A percentile compares a stretch with the other conserved stretches of the same genome.
phyloP scores from a whole-genome alignment of 2,797 vertebrate genomes.

The Pipistrellus kuhlii region DNA sequence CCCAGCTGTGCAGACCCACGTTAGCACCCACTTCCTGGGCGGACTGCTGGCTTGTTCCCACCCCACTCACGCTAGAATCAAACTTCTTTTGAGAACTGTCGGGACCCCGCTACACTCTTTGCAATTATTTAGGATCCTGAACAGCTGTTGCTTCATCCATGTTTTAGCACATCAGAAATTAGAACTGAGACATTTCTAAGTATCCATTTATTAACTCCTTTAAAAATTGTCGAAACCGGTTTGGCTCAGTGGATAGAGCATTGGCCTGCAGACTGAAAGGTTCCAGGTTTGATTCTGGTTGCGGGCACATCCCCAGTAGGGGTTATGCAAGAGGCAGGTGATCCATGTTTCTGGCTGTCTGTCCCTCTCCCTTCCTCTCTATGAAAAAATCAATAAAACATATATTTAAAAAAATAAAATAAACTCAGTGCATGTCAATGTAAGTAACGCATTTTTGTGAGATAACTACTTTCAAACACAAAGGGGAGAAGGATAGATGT shows the following conservation, averaged over 20 bases:
- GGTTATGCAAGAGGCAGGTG: too few species aligned
- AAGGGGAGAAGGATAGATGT: neutral
- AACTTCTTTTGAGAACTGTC: neutral
- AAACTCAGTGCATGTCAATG: neutral
- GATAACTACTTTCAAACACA: conserved; percentile 29
- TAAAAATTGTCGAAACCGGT: too few species aligned
- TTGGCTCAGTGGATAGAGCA: too few species aligned
- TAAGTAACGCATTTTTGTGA: neutral
- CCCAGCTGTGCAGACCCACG: neutral
- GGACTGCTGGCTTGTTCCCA: neutral
- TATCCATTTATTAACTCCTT: neutral
- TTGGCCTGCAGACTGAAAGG: too few species aligned
- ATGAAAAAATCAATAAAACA: too few species aligned
- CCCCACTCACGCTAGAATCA: neutral
- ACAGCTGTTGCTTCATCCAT: neutral
- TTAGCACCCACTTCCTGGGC: neutral
- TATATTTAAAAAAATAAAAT: neutral
- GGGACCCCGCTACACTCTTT: neutral
- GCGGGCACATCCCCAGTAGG: too few species aligned
- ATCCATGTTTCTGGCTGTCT: too few species aligned
- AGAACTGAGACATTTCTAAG: neutral
- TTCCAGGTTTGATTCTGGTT: too few species aligned
- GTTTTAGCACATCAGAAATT: conserved; percentile 19
- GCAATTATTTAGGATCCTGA: neutral
- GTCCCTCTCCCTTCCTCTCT: too few species aligned